phyloP scores from a whole-genome alignment of 2,888 invertebrate genomes.

The Psococerastis gibbosa region DNA sequence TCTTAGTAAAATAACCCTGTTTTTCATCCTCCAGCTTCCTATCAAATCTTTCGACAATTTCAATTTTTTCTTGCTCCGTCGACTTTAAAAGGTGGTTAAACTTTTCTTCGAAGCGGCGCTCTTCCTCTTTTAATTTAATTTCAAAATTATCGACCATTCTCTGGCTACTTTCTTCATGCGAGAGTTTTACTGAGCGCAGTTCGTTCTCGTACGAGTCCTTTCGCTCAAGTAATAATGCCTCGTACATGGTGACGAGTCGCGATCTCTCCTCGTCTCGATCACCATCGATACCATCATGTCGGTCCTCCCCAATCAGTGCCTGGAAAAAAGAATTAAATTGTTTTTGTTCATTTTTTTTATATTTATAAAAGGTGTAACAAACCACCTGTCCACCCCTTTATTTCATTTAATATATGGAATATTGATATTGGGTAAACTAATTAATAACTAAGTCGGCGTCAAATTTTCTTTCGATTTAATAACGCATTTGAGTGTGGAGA shows the following conservation, averaged over 20 bases:
- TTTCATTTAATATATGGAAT: no score
- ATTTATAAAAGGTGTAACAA: no score
- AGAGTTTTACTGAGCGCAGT: slow-evolving; percentile 17
- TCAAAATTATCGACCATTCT: not conserved
- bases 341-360: no score
- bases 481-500: no score
- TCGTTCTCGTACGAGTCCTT: slow-evolving; percentile 16
- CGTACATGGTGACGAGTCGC: slow-evolving; percentile 16
- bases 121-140: not conserved
- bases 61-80: slow-evolving; percentile 3
- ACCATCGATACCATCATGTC: slow-evolving; percentile 16
- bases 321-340: slow-evolving; percentile 11
- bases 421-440: no score
- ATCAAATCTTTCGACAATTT: slow-evolving; percentile 18
- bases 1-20: slow-evolving; percentile 20
- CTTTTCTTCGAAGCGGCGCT: not conserved
- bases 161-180: not conserved
- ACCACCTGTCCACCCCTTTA: no score
- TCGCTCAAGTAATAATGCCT: slow-evolving; percentile 16
- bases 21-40: slow-evolving; percentile 42
- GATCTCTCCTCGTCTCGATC: slow-evolving; percentile 17
- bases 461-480: no score
- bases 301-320: slow-evolving; percentile 27
- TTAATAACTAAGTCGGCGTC: no score
- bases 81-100: not conserved